Conservation (phyloP, 2,797 vertebrate species). For the Myotis myotis region DNA sequence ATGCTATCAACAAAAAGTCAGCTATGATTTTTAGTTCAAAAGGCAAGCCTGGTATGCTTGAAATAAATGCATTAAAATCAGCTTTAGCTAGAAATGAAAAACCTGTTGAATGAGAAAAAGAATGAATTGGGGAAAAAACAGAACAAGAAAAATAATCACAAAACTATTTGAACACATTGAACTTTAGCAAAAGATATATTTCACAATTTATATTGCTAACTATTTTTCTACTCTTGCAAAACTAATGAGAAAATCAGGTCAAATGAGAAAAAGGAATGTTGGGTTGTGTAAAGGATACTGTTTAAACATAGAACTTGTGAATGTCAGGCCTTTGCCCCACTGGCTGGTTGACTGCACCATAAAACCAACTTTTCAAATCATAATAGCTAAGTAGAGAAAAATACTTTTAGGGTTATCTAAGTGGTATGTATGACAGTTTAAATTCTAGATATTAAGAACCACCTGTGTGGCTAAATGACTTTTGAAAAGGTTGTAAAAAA, state of each 20-base stretch:
- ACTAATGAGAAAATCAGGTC: constrained; percentile 70
- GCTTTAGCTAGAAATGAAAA: constrained; percentile 43
- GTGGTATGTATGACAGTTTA: neutral
- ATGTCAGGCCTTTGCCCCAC: constrained; percentile 46
- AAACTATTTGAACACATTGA: constrained; percentile 49
- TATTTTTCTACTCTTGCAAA: constrained; percentile 68
- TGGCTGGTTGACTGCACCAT: neutral
- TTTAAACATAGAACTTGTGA: constrained; percentile 60
- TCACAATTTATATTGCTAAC: constrained; percentile 68
- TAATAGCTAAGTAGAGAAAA: neutral
- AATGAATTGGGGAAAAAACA: neutral
- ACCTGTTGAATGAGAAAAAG: neutral
- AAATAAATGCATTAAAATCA: constrained; percentile 34
- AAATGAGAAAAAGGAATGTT: constrained; percentile 67
- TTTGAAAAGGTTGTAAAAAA: constrained; percentile 30
- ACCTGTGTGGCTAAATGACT: neutral
- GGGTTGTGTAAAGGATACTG: constrained; percentile 54
- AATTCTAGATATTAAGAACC: constrained; percentile 35
- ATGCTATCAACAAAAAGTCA: constrained; percentile 30
- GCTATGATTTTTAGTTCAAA: constrained; percentile 38
- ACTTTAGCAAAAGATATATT: constrained; percentile 63
- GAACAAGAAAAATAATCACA: neutral
- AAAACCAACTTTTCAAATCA: constrained; percentile 24
- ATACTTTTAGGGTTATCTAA: neutral
- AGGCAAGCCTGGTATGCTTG: constrained; percentile 9